Conservation (phyloP, 2,888 invertebrate genomes). For the Pardosa pseudoannulata region DNA sequence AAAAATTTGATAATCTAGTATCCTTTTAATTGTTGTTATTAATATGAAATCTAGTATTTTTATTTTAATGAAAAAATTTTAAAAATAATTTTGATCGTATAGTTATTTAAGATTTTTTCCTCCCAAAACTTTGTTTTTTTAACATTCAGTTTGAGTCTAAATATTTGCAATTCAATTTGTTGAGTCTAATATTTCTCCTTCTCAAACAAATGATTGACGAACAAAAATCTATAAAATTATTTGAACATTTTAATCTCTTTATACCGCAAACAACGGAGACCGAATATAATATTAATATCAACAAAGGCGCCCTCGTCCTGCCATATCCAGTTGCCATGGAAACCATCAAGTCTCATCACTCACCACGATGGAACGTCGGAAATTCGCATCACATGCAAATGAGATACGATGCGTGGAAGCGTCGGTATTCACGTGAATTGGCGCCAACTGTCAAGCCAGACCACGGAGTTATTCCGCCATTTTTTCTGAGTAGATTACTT, state of each 20-base stretch:
- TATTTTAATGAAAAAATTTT: no score
- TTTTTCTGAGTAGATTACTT: background rate
- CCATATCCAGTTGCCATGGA: background rate
- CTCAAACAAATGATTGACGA: no score
- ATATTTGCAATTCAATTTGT: no score
- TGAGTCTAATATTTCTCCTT: background rate
- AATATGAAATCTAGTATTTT: no score
- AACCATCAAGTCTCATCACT: background rate
- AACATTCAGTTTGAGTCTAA: no score
- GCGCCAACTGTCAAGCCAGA: background rate
- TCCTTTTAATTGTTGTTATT: no score
- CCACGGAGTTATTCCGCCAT: background rate
- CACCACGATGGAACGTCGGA: background rate
- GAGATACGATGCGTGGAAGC: background rate
- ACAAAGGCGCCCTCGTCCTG: background rate
- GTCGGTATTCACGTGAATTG: background rate
- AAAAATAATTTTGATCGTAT: no score
- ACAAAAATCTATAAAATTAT: background rate
- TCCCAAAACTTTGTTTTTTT: no score
- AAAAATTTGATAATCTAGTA: no score
- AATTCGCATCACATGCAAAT: constrained; percentile 11
- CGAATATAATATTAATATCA: constrained; percentile 6
- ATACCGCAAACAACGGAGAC: background rate
- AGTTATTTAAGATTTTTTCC: no score
- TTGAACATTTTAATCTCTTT: constrained; percentile 8